Evolutionary conservation across 2,797 vertebrate species (phyloP).

Genomic region (Pseudotriccus pelzelni): DNA sequence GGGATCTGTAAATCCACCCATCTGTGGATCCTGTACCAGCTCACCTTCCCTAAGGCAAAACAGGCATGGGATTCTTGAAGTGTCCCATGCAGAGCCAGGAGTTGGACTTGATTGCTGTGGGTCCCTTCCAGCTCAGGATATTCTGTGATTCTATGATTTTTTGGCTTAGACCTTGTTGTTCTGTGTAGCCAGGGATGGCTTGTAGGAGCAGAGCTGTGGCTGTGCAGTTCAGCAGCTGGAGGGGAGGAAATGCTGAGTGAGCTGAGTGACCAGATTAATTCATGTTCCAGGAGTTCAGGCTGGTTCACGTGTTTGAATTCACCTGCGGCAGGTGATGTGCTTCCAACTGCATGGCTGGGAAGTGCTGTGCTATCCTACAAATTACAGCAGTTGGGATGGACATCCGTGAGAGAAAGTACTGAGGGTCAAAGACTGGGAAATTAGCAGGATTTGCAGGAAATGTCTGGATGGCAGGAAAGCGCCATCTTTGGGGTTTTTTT

Average conservation of each 20-base stretch:
- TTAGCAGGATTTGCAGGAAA: neutral
- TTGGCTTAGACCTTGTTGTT: neutral
- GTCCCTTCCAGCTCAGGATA: neutral
- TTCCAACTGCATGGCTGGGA: neutral
- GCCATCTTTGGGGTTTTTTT: neutral
- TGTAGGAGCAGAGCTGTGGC: neutral
- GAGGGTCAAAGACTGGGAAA: neutral
- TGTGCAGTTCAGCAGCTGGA: neutral
- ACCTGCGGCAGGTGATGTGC: neutral
- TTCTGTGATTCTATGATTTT: neutral
- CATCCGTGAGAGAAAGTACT: too few species aligned
- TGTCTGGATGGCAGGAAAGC: neutral
- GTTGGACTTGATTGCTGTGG: neutral
- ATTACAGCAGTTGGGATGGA: neutral
- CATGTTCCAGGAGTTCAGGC: neutral
- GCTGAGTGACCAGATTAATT: neutral
- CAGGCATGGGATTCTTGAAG: neutral
- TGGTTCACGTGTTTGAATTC: neutral
- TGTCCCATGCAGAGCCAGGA: neutral
- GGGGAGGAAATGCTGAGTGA: neutral
- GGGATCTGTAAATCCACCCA: neutral
- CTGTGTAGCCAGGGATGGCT: neutral
- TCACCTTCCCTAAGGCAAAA: neutral
- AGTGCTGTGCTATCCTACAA: neutral
- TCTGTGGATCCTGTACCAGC: neutral